These are phyloP conservation scores for Phalacrocorax carbo DNA, from an alignment of 2,113 vertebrate species.

Conservation along the genomic window DNA sequence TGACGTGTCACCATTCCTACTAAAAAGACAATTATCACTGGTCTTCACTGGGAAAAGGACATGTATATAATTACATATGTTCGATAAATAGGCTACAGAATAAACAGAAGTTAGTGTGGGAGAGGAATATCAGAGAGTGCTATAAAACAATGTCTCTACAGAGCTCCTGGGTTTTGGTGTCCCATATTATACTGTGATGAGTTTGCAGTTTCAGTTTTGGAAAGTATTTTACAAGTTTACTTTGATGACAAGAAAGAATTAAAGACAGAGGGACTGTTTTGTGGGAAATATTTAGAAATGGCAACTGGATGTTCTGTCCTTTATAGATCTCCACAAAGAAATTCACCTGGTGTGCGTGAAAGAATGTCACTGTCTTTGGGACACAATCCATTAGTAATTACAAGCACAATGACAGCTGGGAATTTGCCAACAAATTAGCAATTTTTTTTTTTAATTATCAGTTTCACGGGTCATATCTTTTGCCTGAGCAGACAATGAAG, in stretches of 20 bases:
- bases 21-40: no score
- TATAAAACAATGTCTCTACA: neutral
- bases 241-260: neutral
- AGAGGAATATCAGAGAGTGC: neutral
- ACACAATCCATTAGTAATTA: neutral
- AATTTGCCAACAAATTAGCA: neutral
- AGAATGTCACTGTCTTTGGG: neutral
- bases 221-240: neutral
- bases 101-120: neutral
- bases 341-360: neutral
- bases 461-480: neutral
- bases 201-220: neutral
- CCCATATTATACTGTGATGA: neutral
- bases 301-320: neutral
- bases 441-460: neutral
- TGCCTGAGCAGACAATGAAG: neutral
- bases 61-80: no score
- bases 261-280: neutral
- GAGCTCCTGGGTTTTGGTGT: neutral
- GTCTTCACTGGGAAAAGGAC: no score
- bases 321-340: neutral
- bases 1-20: no score
- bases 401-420: neutral
- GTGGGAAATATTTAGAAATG: neutral
- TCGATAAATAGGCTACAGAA: neutral